Evolutionary conservation across 2,888 invertebrate genomes (phyloP).

Genomic region (Cephus rjabovi): DNA sequence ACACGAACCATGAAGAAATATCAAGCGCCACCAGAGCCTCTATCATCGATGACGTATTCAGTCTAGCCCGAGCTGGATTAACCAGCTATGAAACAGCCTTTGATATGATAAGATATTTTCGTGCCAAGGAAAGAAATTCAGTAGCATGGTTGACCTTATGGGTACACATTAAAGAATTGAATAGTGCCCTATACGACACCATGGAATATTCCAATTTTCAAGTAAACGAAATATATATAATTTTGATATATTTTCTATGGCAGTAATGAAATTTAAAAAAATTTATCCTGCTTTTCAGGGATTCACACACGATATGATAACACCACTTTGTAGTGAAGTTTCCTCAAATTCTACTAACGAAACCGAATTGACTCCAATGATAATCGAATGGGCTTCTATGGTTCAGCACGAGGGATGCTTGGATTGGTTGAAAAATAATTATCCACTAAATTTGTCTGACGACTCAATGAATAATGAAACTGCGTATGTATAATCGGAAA

Average conservation of each 20-base stretch:
- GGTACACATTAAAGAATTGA: slow-evolving; percentile 65
- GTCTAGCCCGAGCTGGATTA: slow-evolving; percentile 63
- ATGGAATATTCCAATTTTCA: slow-evolving; percentile 49
- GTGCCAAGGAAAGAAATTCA: slow-evolving; percentile 66
- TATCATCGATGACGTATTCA: slow-evolving; percentile 70
- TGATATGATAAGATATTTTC: slow-evolving; percentile 68
- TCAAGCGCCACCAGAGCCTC: slow-evolving; percentile 69
- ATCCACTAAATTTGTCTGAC: not conserved
- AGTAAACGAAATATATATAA: slow-evolving; percentile 33
- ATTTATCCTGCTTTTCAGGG: slow-evolving; percentile 38
- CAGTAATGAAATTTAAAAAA: not conserved
- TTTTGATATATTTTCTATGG: not conserved
- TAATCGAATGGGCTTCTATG: slow-evolving; percentile 47
- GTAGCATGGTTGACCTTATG: slow-evolving; percentile 69
- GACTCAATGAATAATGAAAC: not conserved
- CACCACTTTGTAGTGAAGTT: slow-evolving; percentile 44
- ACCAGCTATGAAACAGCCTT: slow-evolving; percentile 66
- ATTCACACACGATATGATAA: slow-evolving; percentile 44
- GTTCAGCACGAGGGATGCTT: slow-evolving; percentile 49
- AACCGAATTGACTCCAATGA: slow-evolving; percentile 41
- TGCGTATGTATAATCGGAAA: not conserved
- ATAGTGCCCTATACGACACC: slow-evolving; percentile 52
- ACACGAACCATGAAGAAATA: slow-evolving; percentile 55
- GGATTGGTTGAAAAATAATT: slow-evolving; percentile 42
- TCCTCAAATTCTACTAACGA: slow-evolving; percentile 30